phyloP scores from a whole-genome alignment of 2,888 invertebrate genomes.

The Apamea sordens region DNA sequence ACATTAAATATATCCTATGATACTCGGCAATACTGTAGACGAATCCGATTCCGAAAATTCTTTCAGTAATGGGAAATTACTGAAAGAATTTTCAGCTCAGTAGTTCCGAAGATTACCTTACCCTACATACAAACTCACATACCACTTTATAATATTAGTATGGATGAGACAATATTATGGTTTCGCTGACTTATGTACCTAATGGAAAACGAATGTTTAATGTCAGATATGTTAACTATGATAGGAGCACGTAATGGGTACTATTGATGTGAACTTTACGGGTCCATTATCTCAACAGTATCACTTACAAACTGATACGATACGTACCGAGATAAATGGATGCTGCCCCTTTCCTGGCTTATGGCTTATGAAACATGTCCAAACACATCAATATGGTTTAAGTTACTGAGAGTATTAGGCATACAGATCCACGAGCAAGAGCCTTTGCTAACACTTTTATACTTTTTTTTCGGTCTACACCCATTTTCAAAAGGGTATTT shows the following conservation, averaged over 20 bases:
- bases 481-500: not conserved
- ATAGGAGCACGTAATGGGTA: not conserved
- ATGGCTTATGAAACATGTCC: conserved; percentile 9
- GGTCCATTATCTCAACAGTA: conserved; percentile 27
- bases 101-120: not conserved
- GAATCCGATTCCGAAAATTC: not conserved
- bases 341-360: conserved; percentile 15
- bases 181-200: not conserved
- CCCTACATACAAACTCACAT: not conserved
- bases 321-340: conserved; percentile 45
- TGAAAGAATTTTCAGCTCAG: not conserved
- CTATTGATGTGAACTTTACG: conserved; percentile 13
- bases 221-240: not conserved
- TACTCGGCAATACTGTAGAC: not conserved
- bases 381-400: conserved; percentile 32
- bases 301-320: conserved; percentile 46
- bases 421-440: too few relatives aligned
- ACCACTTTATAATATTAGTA: not conserved
- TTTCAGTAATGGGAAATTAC: too few relatives aligned
- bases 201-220: not conserved
- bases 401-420: conserved; percentile 6
- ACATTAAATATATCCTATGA: not conserved
- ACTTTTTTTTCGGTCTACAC: not conserved
- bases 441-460: not conserved
- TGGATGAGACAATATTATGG: not conserved